Conservation (phyloP, 1,140 invertebrate genomes). For the Araneus ventricosus region DNA sequence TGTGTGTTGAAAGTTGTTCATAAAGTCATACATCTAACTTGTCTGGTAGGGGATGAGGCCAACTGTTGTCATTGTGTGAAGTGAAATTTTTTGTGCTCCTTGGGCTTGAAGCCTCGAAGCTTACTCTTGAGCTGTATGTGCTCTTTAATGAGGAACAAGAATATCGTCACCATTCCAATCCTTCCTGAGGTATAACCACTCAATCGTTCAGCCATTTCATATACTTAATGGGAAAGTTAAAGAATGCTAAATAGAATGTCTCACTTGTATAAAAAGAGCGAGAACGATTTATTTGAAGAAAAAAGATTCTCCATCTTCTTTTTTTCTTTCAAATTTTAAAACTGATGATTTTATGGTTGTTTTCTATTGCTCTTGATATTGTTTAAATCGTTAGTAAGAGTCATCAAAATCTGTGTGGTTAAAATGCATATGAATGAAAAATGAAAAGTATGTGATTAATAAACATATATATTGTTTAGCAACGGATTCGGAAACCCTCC, state of each 20-base stretch:
- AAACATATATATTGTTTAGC: too few relatives aligned
- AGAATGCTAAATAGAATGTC: neutral
- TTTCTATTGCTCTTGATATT: neutral
- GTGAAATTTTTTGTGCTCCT: constrained; percentile 21
- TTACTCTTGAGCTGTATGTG: neutral
- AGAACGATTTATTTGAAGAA: constrained; percentile 7
- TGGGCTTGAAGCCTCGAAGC: neutral
- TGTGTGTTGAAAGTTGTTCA: neutral
- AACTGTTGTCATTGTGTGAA: neutral
- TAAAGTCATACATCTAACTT: neutral
- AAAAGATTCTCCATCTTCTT: neutral
- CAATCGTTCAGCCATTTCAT: constrained; percentile 14
- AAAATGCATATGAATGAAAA: too few relatives aligned
- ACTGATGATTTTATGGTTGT: neutral
- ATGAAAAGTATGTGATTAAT: too few relatives aligned
- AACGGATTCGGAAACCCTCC: too few relatives aligned
- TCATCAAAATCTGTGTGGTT: too few relatives aligned
- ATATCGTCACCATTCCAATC: neutral
- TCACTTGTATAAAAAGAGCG: too few relatives aligned
- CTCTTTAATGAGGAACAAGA: constrained; percentile 5
- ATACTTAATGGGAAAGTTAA: neutral
- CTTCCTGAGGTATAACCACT: constrained; percentile 20
- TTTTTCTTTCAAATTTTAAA: neutral
- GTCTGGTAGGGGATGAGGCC: constrained; percentile 22
- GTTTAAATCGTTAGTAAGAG: neutral